Evolutionary conservation across 2,113 vertebrate species (phyloP), one percentile per base, ranked within the genome.

Genomic region (Myotis lucifugus): DNA sequence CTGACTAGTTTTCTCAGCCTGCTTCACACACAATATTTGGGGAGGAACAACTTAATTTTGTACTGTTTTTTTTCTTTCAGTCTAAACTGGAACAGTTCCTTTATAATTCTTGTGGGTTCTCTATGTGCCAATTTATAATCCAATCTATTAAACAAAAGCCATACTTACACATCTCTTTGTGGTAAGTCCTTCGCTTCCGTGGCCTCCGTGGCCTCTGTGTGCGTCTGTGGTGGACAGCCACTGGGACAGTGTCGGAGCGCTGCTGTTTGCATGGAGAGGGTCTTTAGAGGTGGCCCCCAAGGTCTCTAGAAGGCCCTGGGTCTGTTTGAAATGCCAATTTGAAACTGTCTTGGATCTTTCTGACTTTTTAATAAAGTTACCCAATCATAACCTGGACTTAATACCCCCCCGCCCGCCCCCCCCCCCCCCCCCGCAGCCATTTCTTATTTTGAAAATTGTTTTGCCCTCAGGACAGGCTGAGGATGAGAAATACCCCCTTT

Each of bases 11-110:
- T 69, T 78, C 90, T 88, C 64, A 61, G 40, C 21, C 40, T 74
- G n/a, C 32, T 46, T 72, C 37, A 7, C 19, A 61, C 29, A 13
- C n/a, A 32, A 10, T 73, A 54, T 73, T 66, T 93, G 54, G 23
- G 42, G 52, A 84, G 40, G 46, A 66, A 85, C 56, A 66, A 61
- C 19, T 46, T 81, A 34, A 7, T 83, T 83, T 74, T 83, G 37
- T 83, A 14, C n/a, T 95, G n/a, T 32, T 95, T 76, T 25, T 88
- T 69, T 7, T 29, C 88, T 86, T 66, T 78, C 40, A 85, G n/a
- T 61, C 48, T 77, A 84, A 19, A 61, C 29, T 85, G 50, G 32
- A 72, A 72, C 34, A 92, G 0, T 70, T 88, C 17, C 37, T 84
- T 87, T 42, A 66, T 64, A 88, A 74, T 29, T 74, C 66, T 52